Evolutionary conservation across 2,113 vertebrate species (phyloP).

Genomic region (Nibea albiflora): DNA sequence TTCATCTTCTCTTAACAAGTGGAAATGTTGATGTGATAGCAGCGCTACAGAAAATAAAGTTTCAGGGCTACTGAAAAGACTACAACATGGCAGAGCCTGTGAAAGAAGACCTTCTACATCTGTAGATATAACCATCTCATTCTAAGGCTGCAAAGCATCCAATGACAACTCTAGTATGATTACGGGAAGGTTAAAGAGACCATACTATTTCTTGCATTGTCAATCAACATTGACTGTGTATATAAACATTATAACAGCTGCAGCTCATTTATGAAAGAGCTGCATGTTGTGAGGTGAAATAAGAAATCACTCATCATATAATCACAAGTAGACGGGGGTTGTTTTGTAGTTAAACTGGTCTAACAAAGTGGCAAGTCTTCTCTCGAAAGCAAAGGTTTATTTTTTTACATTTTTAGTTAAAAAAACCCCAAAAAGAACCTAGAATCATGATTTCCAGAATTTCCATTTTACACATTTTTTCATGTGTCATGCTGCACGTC

Average conservation of each 20-base stretch:
- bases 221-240: no score
- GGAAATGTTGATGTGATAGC: neutral
- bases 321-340: neutral
- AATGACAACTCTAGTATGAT: no score
- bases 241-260: neutral
- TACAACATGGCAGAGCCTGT: no score
- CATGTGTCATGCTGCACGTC: neutral
- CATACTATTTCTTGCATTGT: no score
- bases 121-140: no score
- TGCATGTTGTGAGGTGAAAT: neutral
- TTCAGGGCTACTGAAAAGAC: no score
- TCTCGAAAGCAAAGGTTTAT: neutral
- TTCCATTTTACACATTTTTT: slow-evolving; percentile 8
- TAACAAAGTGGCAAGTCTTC: neutral
- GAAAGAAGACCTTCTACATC: no score
- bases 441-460: neutral
- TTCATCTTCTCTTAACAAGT: neutral
- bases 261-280: slow-evolving; percentile 11
- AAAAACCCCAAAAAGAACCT: neutral
- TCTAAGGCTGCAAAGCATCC: no score
- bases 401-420: neutral
- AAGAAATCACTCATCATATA: no score
- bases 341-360: neutral
- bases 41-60: no score
- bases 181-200: no score